Evolutionary conservation across 2,888 invertebrate species (phyloP).

Genomic region (Steinernema carpocapsae): DNA sequence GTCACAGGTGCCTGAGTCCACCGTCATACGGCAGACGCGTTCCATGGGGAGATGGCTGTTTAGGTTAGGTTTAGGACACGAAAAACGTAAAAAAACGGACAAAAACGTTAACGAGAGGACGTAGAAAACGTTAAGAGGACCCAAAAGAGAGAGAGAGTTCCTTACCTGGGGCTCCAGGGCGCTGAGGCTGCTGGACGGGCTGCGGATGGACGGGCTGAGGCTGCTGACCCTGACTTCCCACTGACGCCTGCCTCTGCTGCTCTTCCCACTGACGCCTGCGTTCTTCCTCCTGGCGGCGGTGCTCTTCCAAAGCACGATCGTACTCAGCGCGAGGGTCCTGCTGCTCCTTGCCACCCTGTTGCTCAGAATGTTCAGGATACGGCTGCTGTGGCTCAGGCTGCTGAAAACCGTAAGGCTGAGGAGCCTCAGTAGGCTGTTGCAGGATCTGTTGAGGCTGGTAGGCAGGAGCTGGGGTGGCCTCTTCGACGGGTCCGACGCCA

Average conservation of each 20-base stretch:
- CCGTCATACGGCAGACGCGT: slow-evolving; percentile 57
- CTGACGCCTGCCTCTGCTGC: no score
- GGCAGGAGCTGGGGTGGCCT: slow-evolving; percentile 44
- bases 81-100: no score
- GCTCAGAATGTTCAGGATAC: no score
- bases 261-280: slow-evolving; percentile 32
- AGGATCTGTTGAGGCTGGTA: not conserved
- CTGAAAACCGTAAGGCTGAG: slow-evolving; percentile 24
- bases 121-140: not conserved
- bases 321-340: slow-evolving; percentile 32
- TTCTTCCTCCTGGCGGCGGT: slow-evolving; percentile 31
- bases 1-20: slow-evolving; percentile 79
- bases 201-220: no score
- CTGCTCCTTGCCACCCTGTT: slow-evolving; percentile 5
- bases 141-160: not conserved
- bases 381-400: slow-evolving; percentile 33
- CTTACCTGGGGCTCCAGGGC: slow-evolving; percentile 17
- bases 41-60: no score
- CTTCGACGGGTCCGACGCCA: slow-evolving; percentile 49
- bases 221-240: no score
- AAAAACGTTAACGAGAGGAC: no score
- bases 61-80: no score
- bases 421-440: slow-evolving; percentile 30
- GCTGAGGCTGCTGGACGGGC: slow-evolving; percentile 26
- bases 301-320: slow-evolving; percentile 26